These are phyloP conservation scores for Danio albolineatus DNA, from an alignment of 2,797 vertebrate genomes.

Conservation along the genomic window DNA sequence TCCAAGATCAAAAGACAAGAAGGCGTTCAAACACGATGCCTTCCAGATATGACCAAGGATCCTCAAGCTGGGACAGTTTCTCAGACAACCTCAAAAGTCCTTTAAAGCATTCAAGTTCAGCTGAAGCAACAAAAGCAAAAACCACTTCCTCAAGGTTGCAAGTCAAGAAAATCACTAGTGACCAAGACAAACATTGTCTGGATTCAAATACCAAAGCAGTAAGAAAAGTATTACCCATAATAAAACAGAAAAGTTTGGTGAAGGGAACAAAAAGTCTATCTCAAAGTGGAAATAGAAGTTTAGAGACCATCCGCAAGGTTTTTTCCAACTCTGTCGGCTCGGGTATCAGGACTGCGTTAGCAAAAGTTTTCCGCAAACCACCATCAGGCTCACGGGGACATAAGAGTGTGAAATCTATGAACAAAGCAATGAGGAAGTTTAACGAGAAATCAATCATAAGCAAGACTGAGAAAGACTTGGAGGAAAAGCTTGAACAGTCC, in stretches of 20 bases:
- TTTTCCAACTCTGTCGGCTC: constrained; percentile 71
- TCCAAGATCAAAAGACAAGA: constrained; percentile 73
- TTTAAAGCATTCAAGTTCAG: constrained; percentile 49
- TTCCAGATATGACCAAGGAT: constrained; percentile 63
- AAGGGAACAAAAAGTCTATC: constrained; percentile 57
- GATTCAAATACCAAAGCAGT: constrained; percentile 67
- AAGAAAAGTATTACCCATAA: constrained; percentile 65
- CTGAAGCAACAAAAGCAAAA: constrained; percentile 70
- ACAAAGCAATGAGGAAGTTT: constrained; percentile 66
- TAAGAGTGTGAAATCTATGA: constrained; percentile 69
- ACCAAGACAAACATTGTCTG: constrained; percentile 35
- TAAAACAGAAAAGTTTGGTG: constrained; percentile 63
- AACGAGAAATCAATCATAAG: constrained; percentile 66
- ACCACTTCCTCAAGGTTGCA: constrained; percentile 65
- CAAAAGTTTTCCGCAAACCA: constrained; percentile 78
- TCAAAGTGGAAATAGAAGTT: constrained; percentile 63
- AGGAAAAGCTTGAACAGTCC: constrained; percentile 64
- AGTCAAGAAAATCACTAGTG: constrained; percentile 29
- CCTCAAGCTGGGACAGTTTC: constrained; percentile 56
- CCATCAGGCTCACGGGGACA: constrained; percentile 64
- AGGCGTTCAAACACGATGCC: constrained; percentile 71
- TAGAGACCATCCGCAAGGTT: constrained; percentile 66
- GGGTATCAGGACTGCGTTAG: constrained; percentile 74
- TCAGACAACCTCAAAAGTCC: constrained; percentile 66
- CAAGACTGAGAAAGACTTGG: constrained; percentile 58